Conservation (phyloP, 1,140 invertebrate genomes). For the Drosophila saltans region DNA sequence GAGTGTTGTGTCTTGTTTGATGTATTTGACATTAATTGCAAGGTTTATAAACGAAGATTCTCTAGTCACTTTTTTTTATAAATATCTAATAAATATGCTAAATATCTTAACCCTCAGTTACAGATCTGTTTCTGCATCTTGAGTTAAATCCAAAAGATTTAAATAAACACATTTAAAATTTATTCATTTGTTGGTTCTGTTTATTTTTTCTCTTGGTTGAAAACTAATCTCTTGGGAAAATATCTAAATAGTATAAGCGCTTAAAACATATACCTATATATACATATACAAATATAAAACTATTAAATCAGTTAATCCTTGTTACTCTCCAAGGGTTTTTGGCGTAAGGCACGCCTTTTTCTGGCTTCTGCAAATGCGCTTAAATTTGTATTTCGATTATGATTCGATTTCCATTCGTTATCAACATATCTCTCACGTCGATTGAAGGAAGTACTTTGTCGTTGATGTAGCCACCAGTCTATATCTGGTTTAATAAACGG, state of each 20-base stretch:
- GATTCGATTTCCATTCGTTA: neutral
- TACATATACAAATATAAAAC: neutral
- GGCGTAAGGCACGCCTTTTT: neutral
- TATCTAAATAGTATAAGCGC: neutral
- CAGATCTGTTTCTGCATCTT: too few species aligned
- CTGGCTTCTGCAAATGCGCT: neutral
- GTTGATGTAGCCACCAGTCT: conserved; percentile 29
- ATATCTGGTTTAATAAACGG: conserved; percentile 28
- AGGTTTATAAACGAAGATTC: too few species aligned
- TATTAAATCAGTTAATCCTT: neutral
- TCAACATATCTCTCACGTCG: neutral
- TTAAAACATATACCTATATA: too few species aligned
- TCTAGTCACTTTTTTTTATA: too few species aligned
- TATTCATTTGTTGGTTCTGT: neutral
- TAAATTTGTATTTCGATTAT: neutral
- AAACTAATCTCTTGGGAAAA: neutral
- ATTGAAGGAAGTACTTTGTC: neutral
- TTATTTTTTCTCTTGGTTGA: neutral
- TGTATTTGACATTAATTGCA: too few species aligned
- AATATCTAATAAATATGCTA: too few species aligned
- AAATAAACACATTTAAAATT: too few species aligned
- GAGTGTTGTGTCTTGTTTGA: too few species aligned
- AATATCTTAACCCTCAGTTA: too few species aligned
- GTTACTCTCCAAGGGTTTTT: neutral
- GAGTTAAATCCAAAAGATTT: too few species aligned